These are phyloP conservation scores for Aphelocoma californica DNA, from an alignment of 2,797 vertebrate species.

Conservation along the genomic window DNA sequence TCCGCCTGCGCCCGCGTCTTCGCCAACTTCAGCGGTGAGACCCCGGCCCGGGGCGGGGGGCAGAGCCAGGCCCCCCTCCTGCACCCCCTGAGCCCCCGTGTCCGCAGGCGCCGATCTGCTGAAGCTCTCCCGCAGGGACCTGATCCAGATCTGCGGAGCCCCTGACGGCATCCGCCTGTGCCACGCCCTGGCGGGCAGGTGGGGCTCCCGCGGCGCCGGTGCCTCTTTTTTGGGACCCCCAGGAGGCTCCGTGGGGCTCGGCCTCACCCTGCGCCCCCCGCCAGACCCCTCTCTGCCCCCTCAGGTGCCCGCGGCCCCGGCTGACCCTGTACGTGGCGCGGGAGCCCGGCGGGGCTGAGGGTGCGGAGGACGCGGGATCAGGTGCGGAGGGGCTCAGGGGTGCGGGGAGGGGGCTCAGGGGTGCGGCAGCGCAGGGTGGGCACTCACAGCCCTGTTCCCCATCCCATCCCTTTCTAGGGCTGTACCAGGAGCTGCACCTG, in stretches of 20 bases:
- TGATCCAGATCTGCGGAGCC: constrained; percentile 15
- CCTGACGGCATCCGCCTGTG: not conserved
- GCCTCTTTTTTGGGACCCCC: not conserved
- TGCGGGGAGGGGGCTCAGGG: not conserved
- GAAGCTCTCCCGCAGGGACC: constrained; percentile 2
- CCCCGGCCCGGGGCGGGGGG: fast-evolving
- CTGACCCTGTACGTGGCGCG: not conserved
- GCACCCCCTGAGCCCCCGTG: not conserved
- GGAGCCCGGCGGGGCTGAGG: not conserved
- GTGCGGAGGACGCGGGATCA: not conserved
- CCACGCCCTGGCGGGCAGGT: not conserved
- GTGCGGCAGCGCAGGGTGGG: not conserved
- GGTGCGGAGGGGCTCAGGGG: not conserved
- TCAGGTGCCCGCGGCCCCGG: not conserved
- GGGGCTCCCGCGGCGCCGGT: fast-evolving
- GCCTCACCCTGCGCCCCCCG: fast-evolving
- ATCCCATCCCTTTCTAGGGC: not conserved
- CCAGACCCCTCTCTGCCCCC: not conserved
- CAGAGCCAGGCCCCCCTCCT: fast-evolving
- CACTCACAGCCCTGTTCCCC: not conserved
- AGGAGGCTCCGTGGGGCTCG: not conserved
- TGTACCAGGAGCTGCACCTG: not conserved
- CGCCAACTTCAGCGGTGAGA: not conserved
- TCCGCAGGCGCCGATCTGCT: not conserved
- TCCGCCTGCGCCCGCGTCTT: not conserved